Conservation (phyloP, 2,113 vertebrate species). For the Okapia johnstoni region DNA sequence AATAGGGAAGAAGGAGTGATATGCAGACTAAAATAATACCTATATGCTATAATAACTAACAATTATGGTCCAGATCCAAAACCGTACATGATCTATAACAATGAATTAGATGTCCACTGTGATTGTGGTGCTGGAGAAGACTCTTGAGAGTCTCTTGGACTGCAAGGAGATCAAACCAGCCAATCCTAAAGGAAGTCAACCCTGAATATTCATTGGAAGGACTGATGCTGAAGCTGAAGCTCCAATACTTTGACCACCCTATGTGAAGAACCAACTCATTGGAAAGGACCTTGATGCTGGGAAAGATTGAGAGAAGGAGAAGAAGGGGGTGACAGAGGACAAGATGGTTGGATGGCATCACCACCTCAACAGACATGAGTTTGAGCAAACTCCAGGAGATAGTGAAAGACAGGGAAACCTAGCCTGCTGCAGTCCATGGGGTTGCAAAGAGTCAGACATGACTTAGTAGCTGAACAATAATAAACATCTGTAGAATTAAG, state of each 20-base stretch:
- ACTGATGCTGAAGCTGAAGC: neutral
- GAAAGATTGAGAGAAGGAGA: neutral
- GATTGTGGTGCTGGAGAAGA: neutral
- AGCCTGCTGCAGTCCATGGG: neutral
- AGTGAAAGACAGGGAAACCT: neutral
- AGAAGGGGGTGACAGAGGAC: neutral
- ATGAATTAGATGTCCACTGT: neutral
- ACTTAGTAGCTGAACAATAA: neutral
- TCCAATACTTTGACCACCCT: rapidly evolving
- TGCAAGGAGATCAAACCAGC: neutral
- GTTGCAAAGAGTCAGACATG: neutral
- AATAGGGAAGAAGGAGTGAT: neutral
- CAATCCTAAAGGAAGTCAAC: neutral
- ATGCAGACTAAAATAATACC: neutral
- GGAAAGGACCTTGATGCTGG: neutral
- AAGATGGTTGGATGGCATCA: neutral
- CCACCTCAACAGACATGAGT: neutral
- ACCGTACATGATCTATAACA: neutral
- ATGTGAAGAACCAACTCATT: neutral
- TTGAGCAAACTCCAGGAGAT: neutral
- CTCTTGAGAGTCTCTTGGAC: neutral
- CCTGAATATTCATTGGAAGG: neutral
- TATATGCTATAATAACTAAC: neutral
- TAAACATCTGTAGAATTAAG: neutral
- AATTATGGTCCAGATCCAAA: neutral